Conservation (phyloP, 2,888 invertebrate species). For the Synergus laeviventris region DNA sequence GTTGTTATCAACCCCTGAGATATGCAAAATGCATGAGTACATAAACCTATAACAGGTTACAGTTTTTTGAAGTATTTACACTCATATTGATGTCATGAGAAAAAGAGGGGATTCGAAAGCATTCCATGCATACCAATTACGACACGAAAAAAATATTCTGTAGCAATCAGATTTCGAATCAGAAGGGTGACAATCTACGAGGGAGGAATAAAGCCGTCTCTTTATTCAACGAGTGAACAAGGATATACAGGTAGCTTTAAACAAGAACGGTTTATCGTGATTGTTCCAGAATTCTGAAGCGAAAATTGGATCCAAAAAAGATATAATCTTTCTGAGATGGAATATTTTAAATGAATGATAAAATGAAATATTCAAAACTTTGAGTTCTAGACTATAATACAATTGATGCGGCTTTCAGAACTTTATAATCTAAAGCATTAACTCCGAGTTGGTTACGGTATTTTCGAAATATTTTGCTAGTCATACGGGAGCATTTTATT, state of each 20-base stretch:
- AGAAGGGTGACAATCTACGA: slow-evolving; percentile 15
- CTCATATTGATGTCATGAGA: background rate
- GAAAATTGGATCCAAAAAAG: background rate
- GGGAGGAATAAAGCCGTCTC: background rate
- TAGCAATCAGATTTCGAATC: slow-evolving; percentile 8
- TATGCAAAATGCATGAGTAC: background rate
- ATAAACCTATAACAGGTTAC: background rate
- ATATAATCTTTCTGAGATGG: background rate
- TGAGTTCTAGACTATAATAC: background rate
- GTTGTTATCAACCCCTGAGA: background rate
- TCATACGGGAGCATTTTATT: slow-evolving; percentile 21
- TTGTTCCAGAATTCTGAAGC: background rate
- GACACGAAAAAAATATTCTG: background rate
- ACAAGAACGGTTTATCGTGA: slow-evolving; percentile 5
- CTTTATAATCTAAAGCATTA: background rate
- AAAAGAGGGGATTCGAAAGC: background rate
- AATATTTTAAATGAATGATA: background rate
- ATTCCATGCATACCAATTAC: background rate
- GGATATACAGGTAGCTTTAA: slow-evolving; percentile 33
- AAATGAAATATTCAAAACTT: background rate
- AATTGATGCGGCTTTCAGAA: background rate
- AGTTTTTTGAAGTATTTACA: background rate
- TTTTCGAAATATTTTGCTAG: background rate
- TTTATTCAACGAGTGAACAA: slow-evolving; percentile 28
- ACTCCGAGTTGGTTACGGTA: background rate